These are phyloP conservation scores for Acromyrmex charruanus DNA, from an alignment of 1,140 invertebrate species.

Conservation along the genomic window DNA sequence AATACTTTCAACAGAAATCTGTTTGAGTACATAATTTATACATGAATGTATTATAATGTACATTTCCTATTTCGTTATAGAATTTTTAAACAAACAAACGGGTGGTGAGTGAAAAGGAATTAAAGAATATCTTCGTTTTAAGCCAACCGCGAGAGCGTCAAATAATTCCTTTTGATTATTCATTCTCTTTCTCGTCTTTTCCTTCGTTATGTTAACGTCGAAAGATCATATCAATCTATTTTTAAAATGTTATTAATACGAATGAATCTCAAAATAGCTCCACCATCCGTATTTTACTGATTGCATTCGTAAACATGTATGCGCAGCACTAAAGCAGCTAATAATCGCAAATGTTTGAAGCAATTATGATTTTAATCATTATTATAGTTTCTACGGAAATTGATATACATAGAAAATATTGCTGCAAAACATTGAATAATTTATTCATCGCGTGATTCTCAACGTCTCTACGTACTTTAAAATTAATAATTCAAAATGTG, in stretches of 20 bases:
- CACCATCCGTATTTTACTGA: constrained; percentile 7
- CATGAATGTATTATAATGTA: neutral
- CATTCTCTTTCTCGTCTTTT: constrained; percentile 57
- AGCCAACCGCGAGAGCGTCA: constrained; percentile 7
- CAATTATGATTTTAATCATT: neutral
- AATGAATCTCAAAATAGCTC: constrained; percentile 30
- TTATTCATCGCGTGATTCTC: neutral
- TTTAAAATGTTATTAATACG: constrained; percentile 12
- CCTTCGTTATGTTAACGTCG: constrained; percentile 57
- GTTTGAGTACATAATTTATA: neutral
- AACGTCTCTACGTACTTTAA: neutral
- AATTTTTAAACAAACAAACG: constrained; percentile 30
- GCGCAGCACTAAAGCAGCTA: neutral
- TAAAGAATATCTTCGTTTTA: constrained; percentile 25
- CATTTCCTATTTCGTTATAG: neutral
- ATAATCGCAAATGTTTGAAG: neutral
- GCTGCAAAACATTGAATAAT: constrained; percentile 8
- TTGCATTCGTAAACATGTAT: constrained; percentile 48
- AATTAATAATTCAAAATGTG: neutral
- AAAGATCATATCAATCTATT: constrained; percentile 42
- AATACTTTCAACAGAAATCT: neutral
- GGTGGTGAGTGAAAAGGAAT: neutral
- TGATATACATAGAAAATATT: neutral
- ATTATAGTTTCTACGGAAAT: neutral
- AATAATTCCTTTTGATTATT: constrained; percentile 64